Base-by-base conservation (phyloP, 1,140 invertebrate genomes). In the Euwallacea fornicatus region DNA sequence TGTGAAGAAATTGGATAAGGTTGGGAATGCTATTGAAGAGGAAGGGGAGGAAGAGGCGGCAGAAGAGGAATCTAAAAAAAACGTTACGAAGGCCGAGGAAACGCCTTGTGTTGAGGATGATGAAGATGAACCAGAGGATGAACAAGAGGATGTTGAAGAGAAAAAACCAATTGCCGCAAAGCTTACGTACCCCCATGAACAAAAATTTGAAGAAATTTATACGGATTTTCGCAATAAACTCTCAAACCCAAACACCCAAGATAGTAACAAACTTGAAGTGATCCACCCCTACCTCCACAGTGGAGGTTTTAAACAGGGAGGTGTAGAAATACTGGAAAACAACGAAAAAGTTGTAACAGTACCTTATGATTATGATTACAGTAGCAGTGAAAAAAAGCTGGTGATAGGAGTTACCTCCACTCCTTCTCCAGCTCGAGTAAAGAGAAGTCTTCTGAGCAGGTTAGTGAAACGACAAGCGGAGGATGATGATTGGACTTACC, bases 351-450 rank as follows among this genome's bases (percentile, higher is more conserved):
- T 69, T 10, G n/a, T 72, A 9, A 66, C 47, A 7, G 73, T 75
- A 16, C 74, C 74, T 7, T 74, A 68, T 59, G 74, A 75, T 58
- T 71, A 71, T 54, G 74, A 75, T 56, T 75, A 75, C 54, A 70
- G 74, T 44, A 69, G 69, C 21, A 72, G 71, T 11, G 50, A 75
- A 44, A 66, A 69, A 13, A 70, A 67, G 15, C 7, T 41, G 0
- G 65, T 66, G 9, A 16, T 65, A 7, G 3, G 42, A 43, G 15
- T 33, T 11, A 21, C 4, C n/a, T 13, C 69, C 6, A n/a, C 42
- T 44, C 15, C 10, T 11, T 33, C 21, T 42, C 55, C 42, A 11
- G 59, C 44, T 42, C 68, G 64, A 55, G 58, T 43, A 11, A 73
- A 59, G 33, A 61, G 61, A 42, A 56, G n/a, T 21, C 21, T 33